Conservation (phyloP, 2,113 vertebrate species). For the Scolopax mira region DNA sequence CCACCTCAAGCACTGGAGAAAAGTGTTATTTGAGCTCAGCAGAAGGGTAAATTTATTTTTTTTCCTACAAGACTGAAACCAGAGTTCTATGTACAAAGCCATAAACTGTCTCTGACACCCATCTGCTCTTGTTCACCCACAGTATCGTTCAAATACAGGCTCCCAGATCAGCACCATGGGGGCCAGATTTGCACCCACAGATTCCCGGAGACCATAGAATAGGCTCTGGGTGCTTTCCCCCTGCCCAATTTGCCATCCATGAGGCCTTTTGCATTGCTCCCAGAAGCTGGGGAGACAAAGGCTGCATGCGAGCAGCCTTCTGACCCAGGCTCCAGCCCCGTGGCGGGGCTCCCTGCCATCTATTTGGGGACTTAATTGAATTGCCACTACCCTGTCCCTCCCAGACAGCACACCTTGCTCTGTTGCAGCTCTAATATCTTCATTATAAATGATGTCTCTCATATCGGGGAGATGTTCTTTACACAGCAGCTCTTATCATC, state of each 20-base stretch:
- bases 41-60: neutral
- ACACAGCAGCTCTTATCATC: neutral
- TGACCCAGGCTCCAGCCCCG: neutral
- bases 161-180: neutral
- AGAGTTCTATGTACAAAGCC: neutral
- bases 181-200: neutral
- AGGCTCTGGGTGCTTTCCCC: neutral
- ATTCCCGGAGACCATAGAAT: neutral
- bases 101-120: neutral
- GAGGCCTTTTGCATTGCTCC: neutral
- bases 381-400: neutral
- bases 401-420: neutral
- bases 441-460: neutral
- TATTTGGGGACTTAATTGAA: neutral
- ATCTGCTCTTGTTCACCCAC: neutral
- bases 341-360: neutral
- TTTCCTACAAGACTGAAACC: neutral
- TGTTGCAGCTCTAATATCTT: neutral
- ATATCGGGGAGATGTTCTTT: neutral
- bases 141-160: neutral
- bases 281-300: rapidly evolving
- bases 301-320: neutral
- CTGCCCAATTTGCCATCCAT: rapidly evolving
- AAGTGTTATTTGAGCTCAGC: neutral
- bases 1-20: neutral